phyloP scores from a whole-genome alignment of 2,888 invertebrate species.

The Galerucella nymphaeae region DNA sequence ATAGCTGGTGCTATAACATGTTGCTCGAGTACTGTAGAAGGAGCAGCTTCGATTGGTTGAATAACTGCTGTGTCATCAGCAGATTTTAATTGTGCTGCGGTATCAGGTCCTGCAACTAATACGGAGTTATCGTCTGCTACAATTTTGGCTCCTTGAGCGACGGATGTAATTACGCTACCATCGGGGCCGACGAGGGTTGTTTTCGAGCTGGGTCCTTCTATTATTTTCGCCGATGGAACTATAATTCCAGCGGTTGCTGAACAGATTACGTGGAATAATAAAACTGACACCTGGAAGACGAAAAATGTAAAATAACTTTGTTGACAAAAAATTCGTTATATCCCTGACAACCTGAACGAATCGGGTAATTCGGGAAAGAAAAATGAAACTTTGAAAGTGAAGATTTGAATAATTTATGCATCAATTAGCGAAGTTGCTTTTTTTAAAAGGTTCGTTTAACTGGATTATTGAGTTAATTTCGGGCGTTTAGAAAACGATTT shows the following conservation, averaged over 20 bases:
- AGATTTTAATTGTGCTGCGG: constrained; percentile 12
- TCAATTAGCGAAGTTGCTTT: background rate
- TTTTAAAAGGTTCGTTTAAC: constrained; percentile 12
- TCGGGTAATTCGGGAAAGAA: background rate
- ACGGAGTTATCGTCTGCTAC: constrained; percentile 15
- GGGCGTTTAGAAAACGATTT: background rate
- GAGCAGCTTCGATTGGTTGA: constrained; percentile 1
- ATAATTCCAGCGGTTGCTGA: constrained; percentile 40
- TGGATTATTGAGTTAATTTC: constrained; percentile 1
- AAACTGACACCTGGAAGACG: constrained; percentile 29
- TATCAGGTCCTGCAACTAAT: constrained; percentile 18
- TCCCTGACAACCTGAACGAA: too few relatives aligned
- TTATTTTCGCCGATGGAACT: constrained; percentile 38
- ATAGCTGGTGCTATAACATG: background rate
- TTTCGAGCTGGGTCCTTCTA: constrained; percentile 56
- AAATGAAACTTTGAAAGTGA: background rate
- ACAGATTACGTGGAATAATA: constrained; percentile 38
- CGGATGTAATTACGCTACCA: constrained; percentile 54
- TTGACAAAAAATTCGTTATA: background rate
- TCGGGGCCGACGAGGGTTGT: constrained; percentile 56
- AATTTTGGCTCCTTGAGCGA: constrained; percentile 27
- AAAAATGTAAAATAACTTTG: too few relatives aligned
- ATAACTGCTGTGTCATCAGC: constrained; percentile 3
- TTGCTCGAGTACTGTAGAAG: background rate
- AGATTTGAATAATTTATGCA: constrained; percentile 13